Conservation (phyloP, 2,888 invertebrate genomes). For the Noctua janthina region DNA sequence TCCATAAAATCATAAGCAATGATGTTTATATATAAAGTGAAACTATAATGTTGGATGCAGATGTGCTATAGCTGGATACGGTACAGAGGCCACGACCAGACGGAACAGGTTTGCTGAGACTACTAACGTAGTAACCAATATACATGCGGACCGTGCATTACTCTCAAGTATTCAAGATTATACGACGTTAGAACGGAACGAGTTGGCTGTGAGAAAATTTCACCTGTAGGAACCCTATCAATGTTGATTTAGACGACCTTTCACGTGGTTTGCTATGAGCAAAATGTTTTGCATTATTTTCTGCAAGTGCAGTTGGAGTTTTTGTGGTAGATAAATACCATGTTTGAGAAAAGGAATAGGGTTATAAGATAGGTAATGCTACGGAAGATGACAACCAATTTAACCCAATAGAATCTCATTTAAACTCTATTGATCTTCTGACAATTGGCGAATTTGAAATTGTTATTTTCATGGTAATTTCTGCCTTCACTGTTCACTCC, state of each 20-base stretch:
- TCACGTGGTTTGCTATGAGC: slow-evolving; percentile 59
- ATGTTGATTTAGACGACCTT: slow-evolving; percentile 71
- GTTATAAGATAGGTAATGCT: background rate
- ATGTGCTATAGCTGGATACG: slow-evolving; percentile 80
- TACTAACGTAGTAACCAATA: slow-evolving; percentile 89
- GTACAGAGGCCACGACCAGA: slow-evolving; percentile 87
- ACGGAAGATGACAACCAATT: background rate
- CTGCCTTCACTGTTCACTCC: background rate
- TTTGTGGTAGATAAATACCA: background rate
- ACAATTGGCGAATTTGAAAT: background rate
- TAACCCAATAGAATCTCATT: background rate
- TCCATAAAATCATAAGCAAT: slow-evolving; percentile 70
- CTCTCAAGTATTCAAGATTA: slow-evolving; percentile 79
- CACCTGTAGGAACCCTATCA: slow-evolving; percentile 82
- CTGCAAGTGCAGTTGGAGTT: slow-evolving; percentile 11
- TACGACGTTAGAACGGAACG: slow-evolving; percentile 77
- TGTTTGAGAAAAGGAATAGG: background rate
- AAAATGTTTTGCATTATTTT: slow-evolving; percentile 69
- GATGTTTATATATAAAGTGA: slow-evolving; percentile 84
- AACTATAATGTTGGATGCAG: slow-evolving; percentile 81
- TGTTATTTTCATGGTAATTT: background rate
- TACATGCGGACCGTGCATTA: slow-evolving; percentile 84
- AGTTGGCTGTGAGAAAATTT: slow-evolving; percentile 87
- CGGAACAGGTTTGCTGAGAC: slow-evolving; percentile 86
- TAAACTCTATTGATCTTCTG: background rate